These are phyloP conservation scores for Gadus macrocephalus DNA, from an alignment of 2,113 vertebrate genomes.

Conservation along the genomic window DNA sequence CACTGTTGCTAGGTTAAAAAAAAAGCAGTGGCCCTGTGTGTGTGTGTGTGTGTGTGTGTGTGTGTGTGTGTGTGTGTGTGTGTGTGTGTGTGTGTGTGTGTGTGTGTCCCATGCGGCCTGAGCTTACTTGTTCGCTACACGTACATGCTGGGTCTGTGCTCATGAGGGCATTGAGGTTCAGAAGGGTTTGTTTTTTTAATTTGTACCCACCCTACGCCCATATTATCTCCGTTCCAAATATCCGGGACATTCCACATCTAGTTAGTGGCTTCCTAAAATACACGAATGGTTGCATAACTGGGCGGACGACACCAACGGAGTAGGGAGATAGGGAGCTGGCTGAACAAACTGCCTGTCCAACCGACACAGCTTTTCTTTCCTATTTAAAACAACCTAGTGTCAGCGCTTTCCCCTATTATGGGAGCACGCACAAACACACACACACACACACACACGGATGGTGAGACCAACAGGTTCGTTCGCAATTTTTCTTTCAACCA, in stretches of 20 bases:
- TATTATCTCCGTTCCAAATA: conserved; percentile 26
- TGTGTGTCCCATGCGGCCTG: neutral
- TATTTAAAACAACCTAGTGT: conserved; percentile 15
- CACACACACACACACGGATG: too few relatives aligned
- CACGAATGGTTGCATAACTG: conserved; percentile 38
- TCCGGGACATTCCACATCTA: conserved; percentile 46
- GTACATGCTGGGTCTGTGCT: neutral
- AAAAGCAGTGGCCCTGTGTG: conserved; percentile 9
- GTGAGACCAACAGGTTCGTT: too few relatives aligned
- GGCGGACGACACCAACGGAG: neutral
- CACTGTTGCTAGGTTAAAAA: conserved; percentile 24
- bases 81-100: too few relatives aligned
- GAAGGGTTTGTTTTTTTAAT: neutral
- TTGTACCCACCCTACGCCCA: neutral
- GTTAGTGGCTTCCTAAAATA: conserved; percentile 40
- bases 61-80: too few relatives aligned
- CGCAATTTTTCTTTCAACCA: too few relatives aligned
- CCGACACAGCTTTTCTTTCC: conserved; percentile 2
- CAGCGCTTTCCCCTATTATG: neutral
- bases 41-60: too few relatives aligned
- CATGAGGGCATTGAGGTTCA: conserved; percentile 1
- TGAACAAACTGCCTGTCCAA: conserved; percentile 1
- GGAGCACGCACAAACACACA: neutral
- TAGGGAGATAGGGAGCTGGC: conserved; percentile 17
- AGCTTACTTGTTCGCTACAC: conserved; percentile 22